Percentiles rank a stretch among this genome's conserved stretches.
These are phyloP conservation scores for Cryptus viduatorius DNA, from an alignment of 2,888 invertebrate genomes.

Conservation along the genomic window DNA sequence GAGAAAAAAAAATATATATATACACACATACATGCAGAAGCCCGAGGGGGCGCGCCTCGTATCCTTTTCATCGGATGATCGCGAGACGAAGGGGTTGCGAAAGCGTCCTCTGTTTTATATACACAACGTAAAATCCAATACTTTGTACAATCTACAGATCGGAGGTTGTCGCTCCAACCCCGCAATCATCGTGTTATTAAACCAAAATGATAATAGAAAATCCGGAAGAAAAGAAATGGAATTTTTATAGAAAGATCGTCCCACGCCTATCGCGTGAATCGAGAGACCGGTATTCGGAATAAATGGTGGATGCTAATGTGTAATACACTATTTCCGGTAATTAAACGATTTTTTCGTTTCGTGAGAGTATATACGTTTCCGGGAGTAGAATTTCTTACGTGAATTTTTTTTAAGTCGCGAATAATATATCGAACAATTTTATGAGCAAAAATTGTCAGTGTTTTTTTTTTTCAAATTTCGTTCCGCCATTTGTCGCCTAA, in stretches of 20 bases:
- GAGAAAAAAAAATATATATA: constrained; percentile 56
- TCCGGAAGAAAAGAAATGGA: constrained; percentile 9
- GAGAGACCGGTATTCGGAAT: constrained; percentile 49
- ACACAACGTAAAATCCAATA: constrained; percentile 27
- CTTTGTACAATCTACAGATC: background rate
- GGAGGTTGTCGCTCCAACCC: constrained; percentile 26
- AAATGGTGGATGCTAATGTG: constrained; percentile 29
- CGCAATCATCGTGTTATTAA: constrained; percentile 57
- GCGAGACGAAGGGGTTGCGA: constrained; percentile 61
- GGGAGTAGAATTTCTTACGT: too few species aligned
- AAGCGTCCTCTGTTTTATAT: constrained; percentile 17
- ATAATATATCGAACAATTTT: too few species aligned
- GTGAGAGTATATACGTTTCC: too few species aligned
- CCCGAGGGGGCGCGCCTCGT: constrained; percentile 79
- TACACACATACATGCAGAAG: constrained; percentile 76
- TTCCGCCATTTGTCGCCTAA: too few species aligned
- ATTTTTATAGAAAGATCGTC: constrained; percentile 34
- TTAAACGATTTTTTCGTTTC: background rate
- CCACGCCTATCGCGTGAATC: constrained; percentile 48
- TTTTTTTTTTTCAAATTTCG: too few species aligned
- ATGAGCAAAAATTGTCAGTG: too few species aligned
- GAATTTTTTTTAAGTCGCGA: too few species aligned
- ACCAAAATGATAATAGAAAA: constrained; percentile 45
- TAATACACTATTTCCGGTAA: constrained; percentile 54
- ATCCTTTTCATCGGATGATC: constrained; percentile 73